Conservation (phyloP, 2,888 invertebrate genomes). For the Drosophila antonietae region DNA sequence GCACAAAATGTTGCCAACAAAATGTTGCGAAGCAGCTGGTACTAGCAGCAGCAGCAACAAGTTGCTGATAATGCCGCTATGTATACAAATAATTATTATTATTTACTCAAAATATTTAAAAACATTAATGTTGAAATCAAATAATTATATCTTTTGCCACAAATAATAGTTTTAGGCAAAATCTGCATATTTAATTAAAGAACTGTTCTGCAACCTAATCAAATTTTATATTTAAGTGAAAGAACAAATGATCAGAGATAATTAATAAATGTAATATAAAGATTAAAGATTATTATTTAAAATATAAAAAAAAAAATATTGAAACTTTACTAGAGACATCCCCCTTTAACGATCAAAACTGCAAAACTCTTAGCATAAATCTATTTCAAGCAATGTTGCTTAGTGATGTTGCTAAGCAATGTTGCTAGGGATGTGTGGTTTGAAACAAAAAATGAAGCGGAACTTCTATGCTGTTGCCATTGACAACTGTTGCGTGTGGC, state of each 20-base stretch:
- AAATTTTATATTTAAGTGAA: no score
- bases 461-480: constrained; percentile 39
- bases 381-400: not conserved
- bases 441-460: constrained; percentile 4
- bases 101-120: not conserved
- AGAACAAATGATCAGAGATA: no score
- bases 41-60: constrained; percentile 47
- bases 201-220: no score
- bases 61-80: constrained; percentile 24
- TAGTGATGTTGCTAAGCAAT: not conserved
- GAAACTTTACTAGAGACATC: no score
- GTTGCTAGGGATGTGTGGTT: not conserved
- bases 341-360: not conserved
- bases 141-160: no score
- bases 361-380: not conserved
- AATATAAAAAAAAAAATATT: no score
- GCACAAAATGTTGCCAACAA: constrained; percentile 40
- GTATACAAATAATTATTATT: not conserved
- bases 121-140: no score
- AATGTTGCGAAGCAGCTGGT: constrained; percentile 23
- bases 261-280: no score
- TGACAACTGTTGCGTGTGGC: constrained; percentile 70
- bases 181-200: no score
- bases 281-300: not conserved
- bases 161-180: no score